Percentiles rank a stretch among this genome's conserved stretches.
Evolutionary conservation across 2,797 vertebrate genomes (phyloP).

Genomic region (Euthynnus affinis): DNA sequence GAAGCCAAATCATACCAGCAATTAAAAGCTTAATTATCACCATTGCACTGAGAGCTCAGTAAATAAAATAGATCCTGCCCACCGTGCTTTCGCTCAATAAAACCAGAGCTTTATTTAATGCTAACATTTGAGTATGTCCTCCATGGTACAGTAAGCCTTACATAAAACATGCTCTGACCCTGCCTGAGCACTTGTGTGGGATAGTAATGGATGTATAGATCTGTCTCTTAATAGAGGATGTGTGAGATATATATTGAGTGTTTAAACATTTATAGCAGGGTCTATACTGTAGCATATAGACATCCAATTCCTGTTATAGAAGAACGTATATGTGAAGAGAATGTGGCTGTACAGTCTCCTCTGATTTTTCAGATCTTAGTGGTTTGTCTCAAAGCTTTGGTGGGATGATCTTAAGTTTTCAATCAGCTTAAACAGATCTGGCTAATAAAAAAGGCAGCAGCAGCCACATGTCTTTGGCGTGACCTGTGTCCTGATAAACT

Average conservation of each 20-base stretch:
- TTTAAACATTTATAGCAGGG: constrained; percentile 30
- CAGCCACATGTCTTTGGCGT: constrained; percentile 49
- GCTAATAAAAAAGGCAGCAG: neutral
- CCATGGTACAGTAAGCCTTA: constrained; percentile 43
- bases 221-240: constrained; percentile 23
- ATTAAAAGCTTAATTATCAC: constrained; percentile 61
- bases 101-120: constrained; percentile 32
- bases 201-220: constrained; percentile 59
- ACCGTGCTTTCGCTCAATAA: constrained; percentile 29
- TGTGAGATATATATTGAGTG: constrained; percentile 1
- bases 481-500: constrained; percentile 68
- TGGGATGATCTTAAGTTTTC: too few relatives aligned
- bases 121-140: constrained; percentile 24
- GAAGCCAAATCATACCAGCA: constrained; percentile 52
- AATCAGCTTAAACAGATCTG: neutral
- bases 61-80: constrained; percentile 47
- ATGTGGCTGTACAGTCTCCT: neutral
- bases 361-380: fast-evolving
- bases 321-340: neutral
- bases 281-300: neutral
- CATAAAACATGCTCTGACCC: constrained; percentile 64
- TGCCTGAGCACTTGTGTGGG: constrained; percentile 57
- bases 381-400: neutral
- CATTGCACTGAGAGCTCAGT: constrained; percentile 35
- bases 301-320: neutral